Percentiles rank a stretch among this genome's conserved stretches.
These are phyloP conservation scores for Antechinus flavipes DNA, from an alignment of 2,113 vertebrate species.

Conservation along the genomic window DNA sequence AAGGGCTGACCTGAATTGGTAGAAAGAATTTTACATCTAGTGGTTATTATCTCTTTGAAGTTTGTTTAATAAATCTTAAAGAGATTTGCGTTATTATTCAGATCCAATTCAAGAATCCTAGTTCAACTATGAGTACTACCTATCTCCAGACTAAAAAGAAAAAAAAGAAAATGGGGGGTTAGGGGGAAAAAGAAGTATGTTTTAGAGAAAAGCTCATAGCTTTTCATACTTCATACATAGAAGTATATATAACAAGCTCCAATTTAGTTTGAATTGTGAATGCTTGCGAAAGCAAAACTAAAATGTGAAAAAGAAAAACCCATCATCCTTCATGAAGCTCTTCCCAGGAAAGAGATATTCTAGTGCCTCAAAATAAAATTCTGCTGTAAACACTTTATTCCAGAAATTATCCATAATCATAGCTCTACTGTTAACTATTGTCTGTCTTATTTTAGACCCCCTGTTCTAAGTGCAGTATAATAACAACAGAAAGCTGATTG, in stretches of 20 bases:
- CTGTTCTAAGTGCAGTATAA: background rate
- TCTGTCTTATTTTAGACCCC: background rate
- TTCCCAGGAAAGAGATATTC: background rate
- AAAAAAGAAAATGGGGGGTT: background rate
- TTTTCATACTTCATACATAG: background rate
- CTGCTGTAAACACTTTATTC: background rate
- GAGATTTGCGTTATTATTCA: background rate
- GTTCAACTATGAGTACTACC: background rate
- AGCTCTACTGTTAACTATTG: background rate
- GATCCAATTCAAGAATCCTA: background rate
- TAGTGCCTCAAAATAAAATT: background rate
- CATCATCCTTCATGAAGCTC: background rate
- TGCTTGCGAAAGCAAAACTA: background rate
- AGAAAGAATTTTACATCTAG: background rate
- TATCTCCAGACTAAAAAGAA: background rate
- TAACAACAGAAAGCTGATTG: background rate
- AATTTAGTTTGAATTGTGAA: background rate
- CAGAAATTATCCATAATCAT: background rate
- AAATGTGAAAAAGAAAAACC: background rate
- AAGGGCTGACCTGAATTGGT: background rate
- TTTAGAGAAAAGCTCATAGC: background rate
- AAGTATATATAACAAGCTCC: background rate
- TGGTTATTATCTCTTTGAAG: background rate
- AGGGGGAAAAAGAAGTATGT: background rate
- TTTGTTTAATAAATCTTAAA: background rate